Evolutionary conservation across 2,888 invertebrate species (phyloP).

Genomic region (Argynnis bischoffii): DNA sequence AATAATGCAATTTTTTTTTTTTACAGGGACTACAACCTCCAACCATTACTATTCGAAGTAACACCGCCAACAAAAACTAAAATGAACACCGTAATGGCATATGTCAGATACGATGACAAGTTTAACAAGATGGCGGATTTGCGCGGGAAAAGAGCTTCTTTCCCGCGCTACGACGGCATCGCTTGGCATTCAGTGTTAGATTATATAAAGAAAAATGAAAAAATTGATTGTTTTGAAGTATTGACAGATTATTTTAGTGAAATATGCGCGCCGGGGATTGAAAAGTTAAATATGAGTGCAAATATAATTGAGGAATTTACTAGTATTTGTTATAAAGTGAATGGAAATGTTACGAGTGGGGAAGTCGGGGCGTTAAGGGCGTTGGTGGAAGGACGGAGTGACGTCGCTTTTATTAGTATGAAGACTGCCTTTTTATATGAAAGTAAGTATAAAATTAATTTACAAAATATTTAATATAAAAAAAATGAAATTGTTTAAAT

Average conservation of each 20-base stretch:
- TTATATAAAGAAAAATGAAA: conserved; percentile 63
- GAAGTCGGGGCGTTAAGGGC: conserved; percentile 86
- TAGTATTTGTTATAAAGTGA: conserved; percentile 61
- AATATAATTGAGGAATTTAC: conserved; percentile 48
- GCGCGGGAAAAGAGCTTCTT: conserved; percentile 88
- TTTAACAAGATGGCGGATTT: conserved; percentile 84
- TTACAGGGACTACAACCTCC: conserved; percentile 80
- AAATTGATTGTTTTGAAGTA: conserved; percentile 66
- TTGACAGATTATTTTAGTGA: conserved; percentile 83
- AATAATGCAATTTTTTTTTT: no score
- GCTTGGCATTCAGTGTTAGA: conserved; percentile 84
- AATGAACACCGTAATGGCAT: conserved; percentile 85
- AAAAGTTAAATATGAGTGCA: conserved; percentile 45
- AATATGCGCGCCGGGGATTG: conserved; percentile 83
- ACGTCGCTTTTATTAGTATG: conserved; percentile 90
- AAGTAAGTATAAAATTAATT: conserved; percentile 61
- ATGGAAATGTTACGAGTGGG: conserved; percentile 62
- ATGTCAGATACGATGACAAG: conserved; percentile 83
- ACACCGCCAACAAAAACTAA: conserved; percentile 78
- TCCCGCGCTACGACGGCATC: conserved; percentile 90
- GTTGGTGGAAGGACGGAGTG: conserved; percentile 85
- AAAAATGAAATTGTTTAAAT: no score
- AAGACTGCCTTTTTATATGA: conserved; percentile 83
- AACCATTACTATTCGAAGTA: conserved; percentile 84
- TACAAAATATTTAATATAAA: no score